Conservation (phyloP, 2,113 vertebrate species). For the Corythoichthys haematopterus region DNA sequence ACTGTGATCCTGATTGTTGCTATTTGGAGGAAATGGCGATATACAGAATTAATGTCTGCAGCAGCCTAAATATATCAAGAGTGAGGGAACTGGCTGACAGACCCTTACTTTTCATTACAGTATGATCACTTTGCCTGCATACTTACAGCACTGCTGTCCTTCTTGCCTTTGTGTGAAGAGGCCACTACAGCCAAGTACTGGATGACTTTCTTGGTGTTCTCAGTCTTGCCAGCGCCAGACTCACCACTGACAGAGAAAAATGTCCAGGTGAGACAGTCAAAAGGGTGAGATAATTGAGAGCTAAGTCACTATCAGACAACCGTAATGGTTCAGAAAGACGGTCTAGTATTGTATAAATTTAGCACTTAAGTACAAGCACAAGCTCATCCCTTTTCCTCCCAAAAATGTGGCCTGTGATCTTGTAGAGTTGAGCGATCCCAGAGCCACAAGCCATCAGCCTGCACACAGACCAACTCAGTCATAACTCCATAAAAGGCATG, state of each 20-base stretch:
- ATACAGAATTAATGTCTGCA: conserved; percentile 54
- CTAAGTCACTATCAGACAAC: background rate
- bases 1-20: conserved; percentile 79
- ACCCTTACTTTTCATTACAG: conserved; percentile 67
- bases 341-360: background rate
- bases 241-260: conserved; percentile 77
- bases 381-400: conserved; percentile 12
- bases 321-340: background rate
- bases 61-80: conserved; percentile 44
- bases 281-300: conserved; percentile 10
- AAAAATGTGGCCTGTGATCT: conserved; percentile 15
- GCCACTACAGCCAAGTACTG: conserved; percentile 94
- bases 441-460: conserved; percentile 22
- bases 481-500: conserved; percentile 66
- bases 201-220: conserved; percentile 98
- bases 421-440: conserved; percentile 38
- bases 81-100: conserved; percentile 78
- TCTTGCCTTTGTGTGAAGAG: conserved; percentile 93
- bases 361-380: conserved; percentile 24
- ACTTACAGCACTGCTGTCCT: conserved; percentile 70
- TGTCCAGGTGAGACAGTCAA: conserved; percentile 13
- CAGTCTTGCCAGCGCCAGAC: conserved; percentile 95
- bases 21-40: conserved; percentile 71
- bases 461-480: conserved; percentile 17
- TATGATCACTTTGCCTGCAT: conserved; percentile 16